Evolutionary conservation across 2,888 invertebrate species (phyloP).

Genomic region (Nephrotoma flavescens): DNA sequence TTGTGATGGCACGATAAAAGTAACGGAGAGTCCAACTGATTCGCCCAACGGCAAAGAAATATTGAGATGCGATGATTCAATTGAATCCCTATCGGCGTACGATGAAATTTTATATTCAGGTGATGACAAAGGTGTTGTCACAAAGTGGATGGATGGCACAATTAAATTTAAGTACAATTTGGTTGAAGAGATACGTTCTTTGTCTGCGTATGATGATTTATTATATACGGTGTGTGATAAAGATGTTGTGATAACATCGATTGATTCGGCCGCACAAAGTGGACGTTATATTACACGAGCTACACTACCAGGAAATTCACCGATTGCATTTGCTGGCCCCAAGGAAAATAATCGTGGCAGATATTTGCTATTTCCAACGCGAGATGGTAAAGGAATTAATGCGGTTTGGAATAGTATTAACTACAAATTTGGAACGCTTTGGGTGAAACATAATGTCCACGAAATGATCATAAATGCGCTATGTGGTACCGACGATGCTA

Average conservation of each 20-base stretch:
- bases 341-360: constrained; percentile 19
- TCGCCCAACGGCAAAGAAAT: constrained; percentile 20
- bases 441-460: constrained; percentile 26
- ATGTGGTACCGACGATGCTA: constrained; percentile 20
- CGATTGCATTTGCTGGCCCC: constrained; percentile 25
- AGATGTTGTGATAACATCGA: constrained; percentile 26
- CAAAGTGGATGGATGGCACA: constrained; percentile 28
- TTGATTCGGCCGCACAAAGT: constrained; percentile 21
- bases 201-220: constrained; percentile 23
- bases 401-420: constrained; percentile 22
- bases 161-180: constrained; percentile 30
- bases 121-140: constrained; percentile 29
- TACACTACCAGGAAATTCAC: constrained; percentile 27
- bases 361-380: constrained; percentile 27
- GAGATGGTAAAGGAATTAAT: constrained; percentile 20
- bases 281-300: constrained; percentile 29
- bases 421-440: constrained; percentile 21
- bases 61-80: constrained; percentile 24
- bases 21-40: constrained; percentile 22
- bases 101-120: constrained; percentile 25
- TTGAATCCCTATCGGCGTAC: constrained; percentile 26
- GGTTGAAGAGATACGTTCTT: constrained; percentile 29
- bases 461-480: constrained; percentile 29
- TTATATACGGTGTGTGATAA: constrained; percentile 29
- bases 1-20: constrained; percentile 29